Percentiles rank a stretch among this genome's conserved stretches.
Evolutionary conservation across 2,113 vertebrate species (phyloP).

Genomic region (Hippopotamus amphibius): DNA sequence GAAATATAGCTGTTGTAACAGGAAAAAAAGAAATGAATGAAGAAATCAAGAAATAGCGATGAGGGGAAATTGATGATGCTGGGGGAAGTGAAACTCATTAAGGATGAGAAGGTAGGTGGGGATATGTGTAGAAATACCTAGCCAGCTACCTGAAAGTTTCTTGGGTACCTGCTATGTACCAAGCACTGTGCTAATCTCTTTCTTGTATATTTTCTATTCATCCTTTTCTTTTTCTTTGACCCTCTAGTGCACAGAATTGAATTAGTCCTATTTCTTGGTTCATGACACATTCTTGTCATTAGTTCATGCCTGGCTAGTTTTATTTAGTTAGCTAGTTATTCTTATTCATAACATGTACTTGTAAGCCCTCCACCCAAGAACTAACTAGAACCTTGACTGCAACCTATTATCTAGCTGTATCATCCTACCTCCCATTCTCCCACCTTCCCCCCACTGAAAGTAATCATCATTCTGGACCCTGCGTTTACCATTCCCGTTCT

Average conservation of each 20-base stretch:
- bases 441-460: background rate
- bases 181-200: background rate
- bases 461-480: background rate
- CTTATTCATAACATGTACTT: background rate
- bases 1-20: background rate
- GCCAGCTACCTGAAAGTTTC: background rate
- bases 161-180: background rate
- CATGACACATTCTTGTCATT: background rate
- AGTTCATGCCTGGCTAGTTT: background rate
- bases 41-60: background rate
- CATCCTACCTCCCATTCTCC: background rate
- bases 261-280: background rate
- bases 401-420: background rate
- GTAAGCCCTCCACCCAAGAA: background rate
- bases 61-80: background rate
- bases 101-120: background rate
- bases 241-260: background rate
- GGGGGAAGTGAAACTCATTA: background rate
- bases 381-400: background rate
- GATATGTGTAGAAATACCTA: background rate
- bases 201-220: background rate
- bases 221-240: slow-evolving; percentile 1
- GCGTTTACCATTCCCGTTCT: background rate
- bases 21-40: background rate
- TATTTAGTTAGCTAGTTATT: slow-evolving; percentile 5